phyloP scores from a whole-genome alignment of 2,888 invertebrate genomes.

The Sisyra terminalis region DNA sequence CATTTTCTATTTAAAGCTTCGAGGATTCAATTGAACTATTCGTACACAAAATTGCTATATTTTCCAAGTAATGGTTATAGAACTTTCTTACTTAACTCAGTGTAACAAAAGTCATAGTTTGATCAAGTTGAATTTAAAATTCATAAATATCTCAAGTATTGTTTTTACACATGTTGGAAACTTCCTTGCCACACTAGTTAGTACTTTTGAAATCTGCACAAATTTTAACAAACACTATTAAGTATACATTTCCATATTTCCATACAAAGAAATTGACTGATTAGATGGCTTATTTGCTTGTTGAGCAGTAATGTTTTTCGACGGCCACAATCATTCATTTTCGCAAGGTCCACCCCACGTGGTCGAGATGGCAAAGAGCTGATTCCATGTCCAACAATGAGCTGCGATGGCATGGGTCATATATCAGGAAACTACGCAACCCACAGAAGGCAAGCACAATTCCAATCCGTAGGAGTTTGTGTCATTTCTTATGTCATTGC shows the following conservation, averaged over 20 bases:
- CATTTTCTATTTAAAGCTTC: no score
- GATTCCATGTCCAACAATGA: slow-evolving; percentile 62
- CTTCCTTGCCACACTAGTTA: no score
- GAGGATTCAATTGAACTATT: no score
- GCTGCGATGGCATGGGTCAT: slow-evolving; percentile 78
- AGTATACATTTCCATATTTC: not conserved
- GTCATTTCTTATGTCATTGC: not conserved
- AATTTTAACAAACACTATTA: not conserved
- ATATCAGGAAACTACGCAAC: slow-evolving; percentile 79
- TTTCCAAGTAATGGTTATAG: no score
- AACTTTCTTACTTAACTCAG: no score
- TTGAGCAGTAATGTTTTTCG: slow-evolving; percentile 9
- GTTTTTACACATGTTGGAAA: no score
- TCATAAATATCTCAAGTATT: no score
- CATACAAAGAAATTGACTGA: not conserved
- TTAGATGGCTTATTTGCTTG: slow-evolving; percentile 4
- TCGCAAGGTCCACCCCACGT: slow-evolving; percentile 24
- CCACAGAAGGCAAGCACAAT: slow-evolving; percentile 62
- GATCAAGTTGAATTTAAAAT: no score
- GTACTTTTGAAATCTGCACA: not conserved
- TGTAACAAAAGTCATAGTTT: no score
- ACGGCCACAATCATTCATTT: slow-evolving; percentile 4
- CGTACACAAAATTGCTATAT: no score
- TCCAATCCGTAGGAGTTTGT: slow-evolving; percentile 1
- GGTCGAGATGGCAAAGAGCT: slow-evolving; percentile 55